Conservation (phyloP, 1,140 invertebrate species). For the Acromyrmex echinatior region DNA sequence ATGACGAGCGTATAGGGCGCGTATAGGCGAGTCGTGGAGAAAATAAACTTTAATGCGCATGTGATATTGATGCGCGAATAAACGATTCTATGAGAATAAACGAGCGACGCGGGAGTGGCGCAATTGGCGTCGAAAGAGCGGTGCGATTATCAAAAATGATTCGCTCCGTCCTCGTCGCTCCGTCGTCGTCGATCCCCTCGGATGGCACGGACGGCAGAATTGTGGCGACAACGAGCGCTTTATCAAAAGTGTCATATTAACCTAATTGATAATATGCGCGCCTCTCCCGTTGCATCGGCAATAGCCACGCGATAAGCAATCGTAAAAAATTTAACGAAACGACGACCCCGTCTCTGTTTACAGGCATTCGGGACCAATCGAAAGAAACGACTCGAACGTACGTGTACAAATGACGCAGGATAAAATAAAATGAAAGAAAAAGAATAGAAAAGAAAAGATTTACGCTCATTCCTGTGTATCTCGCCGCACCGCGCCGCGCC, state of each 20-base stretch:
- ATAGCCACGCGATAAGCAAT: slow-evolving; percentile 30
- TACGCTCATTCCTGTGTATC: neutral
- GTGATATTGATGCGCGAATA: slow-evolving; percentile 32
- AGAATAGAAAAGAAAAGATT: neutral
- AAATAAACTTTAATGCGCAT: slow-evolving; percentile 36
- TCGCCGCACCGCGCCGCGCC: too few relatives aligned
- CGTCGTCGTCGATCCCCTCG: neutral
- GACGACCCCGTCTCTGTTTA: slow-evolving; percentile 22
- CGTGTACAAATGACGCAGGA: neutral
- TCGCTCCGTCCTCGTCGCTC: neutral
- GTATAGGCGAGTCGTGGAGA: neutral
- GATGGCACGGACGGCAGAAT: neutral
- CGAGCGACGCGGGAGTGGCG: neutral
- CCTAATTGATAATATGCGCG: slow-evolving; percentile 54
- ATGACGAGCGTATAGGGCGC: neutral
- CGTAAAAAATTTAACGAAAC: slow-evolving; percentile 36
- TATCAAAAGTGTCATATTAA: slow-evolving; percentile 63
- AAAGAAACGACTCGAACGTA: slow-evolving; percentile 12
- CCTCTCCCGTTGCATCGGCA: slow-evolving; percentile 43
- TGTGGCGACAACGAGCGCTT: slow-evolving; percentile 37
- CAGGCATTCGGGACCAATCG: neutral
- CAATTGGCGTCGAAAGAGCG: neutral
- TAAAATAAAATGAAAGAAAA: neutral
- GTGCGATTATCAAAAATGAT: slow-evolving; percentile 23
- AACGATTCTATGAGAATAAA: slow-evolving; percentile 29